Evolutionary conservation across 2,797 vertebrate species (phyloP), one percentile per base, ranked within the genome.

Genomic region (Neosalanx taihuensis): DNA sequence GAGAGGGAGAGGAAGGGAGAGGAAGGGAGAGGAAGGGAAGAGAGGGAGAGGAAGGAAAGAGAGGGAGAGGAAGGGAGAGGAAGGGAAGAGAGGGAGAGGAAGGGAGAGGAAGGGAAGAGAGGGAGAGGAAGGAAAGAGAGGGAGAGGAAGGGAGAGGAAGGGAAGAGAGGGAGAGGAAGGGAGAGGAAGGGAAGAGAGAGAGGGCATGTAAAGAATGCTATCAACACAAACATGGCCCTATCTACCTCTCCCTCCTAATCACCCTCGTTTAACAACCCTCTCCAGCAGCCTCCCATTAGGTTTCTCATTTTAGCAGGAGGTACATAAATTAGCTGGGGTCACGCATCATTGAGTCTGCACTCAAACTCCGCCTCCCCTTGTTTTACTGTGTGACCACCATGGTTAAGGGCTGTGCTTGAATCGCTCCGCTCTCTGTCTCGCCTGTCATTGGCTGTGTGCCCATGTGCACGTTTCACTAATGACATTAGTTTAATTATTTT

Each of bases 291-390:
- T 5, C 37, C 67, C 69, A 76, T 79, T 73, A 73, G 64, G 63
- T 62, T 35, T 33, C 63, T 58, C 37, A 64, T 79, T 73, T 76
- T 67, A 69, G 18, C 56, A 41, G 53, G 46, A 67, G 63, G 61
- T 73, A 69, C 58, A 79, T 46, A 79, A 75, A 75, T 70, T 60
- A 74, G 71, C 18, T 30, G 37, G 18, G 49, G n/a, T 59, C 67
- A 79, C 41, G 64, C 64, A 72, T 67, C 64, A 67, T 61, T 72
- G 37, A 37, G 56, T 51, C 61, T 35, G 62, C 23, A 57, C 53
- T 61, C 26, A 51, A 49, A 51, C 46, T 35, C 66, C 29, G 59
- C 62, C n/a, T 18, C 4, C 46, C 29, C 20, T 58, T 49, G 29
- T 29, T 41, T 41, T 41, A 41, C 12, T 26, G n/a, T 69, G 57